Conservation (phyloP, 1,140 invertebrate species). For the Diorhabda elongata region DNA sequence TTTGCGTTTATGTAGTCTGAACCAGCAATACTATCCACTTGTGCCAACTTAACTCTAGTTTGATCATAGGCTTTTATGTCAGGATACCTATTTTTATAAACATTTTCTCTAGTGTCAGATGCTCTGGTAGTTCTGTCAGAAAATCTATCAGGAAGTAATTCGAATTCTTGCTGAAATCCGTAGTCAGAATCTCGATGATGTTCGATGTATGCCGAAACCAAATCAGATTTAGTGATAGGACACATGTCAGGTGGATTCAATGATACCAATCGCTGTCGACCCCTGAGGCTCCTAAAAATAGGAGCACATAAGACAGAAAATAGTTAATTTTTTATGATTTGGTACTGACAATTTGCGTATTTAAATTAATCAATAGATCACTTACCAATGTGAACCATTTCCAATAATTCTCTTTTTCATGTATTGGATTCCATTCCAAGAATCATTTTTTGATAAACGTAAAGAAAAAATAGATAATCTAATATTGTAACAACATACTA, state of each 20-base stretch:
- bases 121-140: slow-evolving; percentile 80
- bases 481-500: no score
- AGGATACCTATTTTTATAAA: slow-evolving; percentile 81
- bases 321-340: neutral
- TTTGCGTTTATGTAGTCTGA: slow-evolving; percentile 94
- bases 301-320: slow-evolving; percentile 11
- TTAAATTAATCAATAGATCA: no score
- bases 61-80: slow-evolving; percentile 92
- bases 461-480: no score
- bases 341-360: no score
- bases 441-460: no score
- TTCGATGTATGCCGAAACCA: slow-evolving; percentile 71
- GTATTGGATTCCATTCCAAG: no score
- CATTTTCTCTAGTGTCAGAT: slow-evolving; percentile 83
- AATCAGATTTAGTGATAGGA: slow-evolving; percentile 67
- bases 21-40: slow-evolving; percentile 70
- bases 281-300: slow-evolving; percentile 54
- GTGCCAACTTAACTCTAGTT: slow-evolving; percentile 75
- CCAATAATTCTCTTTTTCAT: no score
- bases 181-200: slow-evolving; percentile 82
- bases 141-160: slow-evolving; percentile 79
- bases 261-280: slow-evolving; percentile 61
- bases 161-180: slow-evolving; percentile 84
- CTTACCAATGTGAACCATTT: no score
- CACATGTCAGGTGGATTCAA: slow-evolving; percentile 73